Base-by-base conservation (phyloP, 2,797 vertebrate species). In the Hyperoplus lanceolatus region DNA sequence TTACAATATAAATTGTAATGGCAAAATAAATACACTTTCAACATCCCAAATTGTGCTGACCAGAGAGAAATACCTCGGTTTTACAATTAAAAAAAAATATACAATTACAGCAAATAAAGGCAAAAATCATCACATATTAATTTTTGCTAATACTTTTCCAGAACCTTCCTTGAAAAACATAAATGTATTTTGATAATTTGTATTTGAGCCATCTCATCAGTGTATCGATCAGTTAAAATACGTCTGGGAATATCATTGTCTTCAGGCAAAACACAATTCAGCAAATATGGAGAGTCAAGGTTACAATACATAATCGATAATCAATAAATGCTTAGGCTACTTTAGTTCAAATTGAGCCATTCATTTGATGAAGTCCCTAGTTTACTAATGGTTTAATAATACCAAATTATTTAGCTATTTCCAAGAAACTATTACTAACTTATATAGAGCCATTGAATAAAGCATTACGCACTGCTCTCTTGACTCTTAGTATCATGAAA, bases 401-500 rank as follows among this genome's bases (percentile, higher is more conserved):
- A 65, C 9, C 9, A 48, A 43, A 49, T 55, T 4, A 46, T 8
- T 12, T 0, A 3, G 15, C 7, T 43, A 0, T 63, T 63, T 43
- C 15, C 2, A 41, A 3, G 38, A 64, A 46, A 42, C 4, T 36
- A 12, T 48, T 4, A 48, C 46, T 15, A 14, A 48, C 11, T 4
- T 4, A 48, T 39, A 60, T 4, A 39, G 49, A 43, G 1, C 18
- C 42, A 38, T 58, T 29, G 67, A 54, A 54, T 58, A 62, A 66
- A 74, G 10, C 16, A 18, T 43, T 59, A 38, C 21, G 41, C 57
- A 59, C 11, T 15, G n/a, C 36, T 62, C 3, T 29, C 39, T 45
- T 2, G 39, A n/a, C 1, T 51, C 73, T 72, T 66, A 48, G 12
- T 38, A 29, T 38, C 14, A 55, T 8, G 39, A 79, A 72, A 36